phyloP scores from a whole-genome alignment of 1,140 invertebrate species.

The Pogonomyrmex californicus region DNA sequence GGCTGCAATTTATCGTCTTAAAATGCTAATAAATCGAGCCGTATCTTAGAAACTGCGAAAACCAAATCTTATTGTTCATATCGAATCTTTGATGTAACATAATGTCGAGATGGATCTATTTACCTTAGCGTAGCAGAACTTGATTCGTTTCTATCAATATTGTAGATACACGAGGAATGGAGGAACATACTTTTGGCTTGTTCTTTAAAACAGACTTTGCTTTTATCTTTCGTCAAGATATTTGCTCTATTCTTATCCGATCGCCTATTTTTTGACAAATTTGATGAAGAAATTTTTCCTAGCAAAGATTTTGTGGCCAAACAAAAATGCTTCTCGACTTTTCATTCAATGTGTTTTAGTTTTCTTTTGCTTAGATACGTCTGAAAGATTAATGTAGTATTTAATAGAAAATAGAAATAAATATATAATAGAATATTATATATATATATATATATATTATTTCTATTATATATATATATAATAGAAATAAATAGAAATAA shows the following conservation, averaged over 20 bases:
- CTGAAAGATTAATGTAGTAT: not conserved
- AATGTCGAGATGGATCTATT: not conserved
- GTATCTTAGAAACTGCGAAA: slow-evolving; percentile 1
- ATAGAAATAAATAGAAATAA: not conserved
- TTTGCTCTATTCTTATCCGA: not conserved
- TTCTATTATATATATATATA: too few relatives aligned
- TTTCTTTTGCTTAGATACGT: not conserved
- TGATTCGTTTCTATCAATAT: not conserved
- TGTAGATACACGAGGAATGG: not conserved
- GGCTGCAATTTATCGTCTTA: not conserved
- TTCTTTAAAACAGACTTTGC: not conserved
- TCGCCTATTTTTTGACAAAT: slow-evolving; percentile 19
- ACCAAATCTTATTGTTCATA: not conserved
- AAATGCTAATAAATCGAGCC: slow-evolving; percentile 15
- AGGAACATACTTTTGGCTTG: not conserved
- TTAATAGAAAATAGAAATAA: not conserved
- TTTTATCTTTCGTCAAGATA: not conserved
- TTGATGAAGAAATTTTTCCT: not conserved
- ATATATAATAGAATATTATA: too few relatives aligned
- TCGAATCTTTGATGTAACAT: not conserved
- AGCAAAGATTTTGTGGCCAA: not conserved
- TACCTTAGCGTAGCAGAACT: not conserved
- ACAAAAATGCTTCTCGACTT: slow-evolving; percentile 6
- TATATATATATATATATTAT: too few relatives aligned
- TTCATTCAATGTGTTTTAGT: not conserved